A percentile compares a stretch with the other conserved stretches of the same genome.
These are phyloP conservation scores for Diplodus sargus DNA, from an alignment of 2,797 vertebrate genomes.

Conservation along the genomic window DNA sequence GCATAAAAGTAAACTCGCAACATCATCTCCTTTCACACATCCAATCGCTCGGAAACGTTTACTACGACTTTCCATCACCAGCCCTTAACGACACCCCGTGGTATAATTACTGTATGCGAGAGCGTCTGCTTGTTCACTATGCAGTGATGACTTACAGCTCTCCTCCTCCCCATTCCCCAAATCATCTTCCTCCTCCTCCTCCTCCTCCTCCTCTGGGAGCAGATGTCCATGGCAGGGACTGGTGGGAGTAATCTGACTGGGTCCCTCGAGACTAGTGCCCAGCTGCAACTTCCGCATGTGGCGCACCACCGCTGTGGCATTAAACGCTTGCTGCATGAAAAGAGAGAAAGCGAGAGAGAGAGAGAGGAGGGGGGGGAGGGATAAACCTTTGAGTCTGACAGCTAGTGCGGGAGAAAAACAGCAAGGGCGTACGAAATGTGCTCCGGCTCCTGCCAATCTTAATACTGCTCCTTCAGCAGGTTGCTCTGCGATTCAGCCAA, in stretches of 20 bases:
- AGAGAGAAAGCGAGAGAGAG: constrained; percentile 9
- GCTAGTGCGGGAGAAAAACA: constrained; percentile 26
- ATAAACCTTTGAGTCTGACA: constrained; percentile 29
- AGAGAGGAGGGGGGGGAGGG: too few species aligned
- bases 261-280: constrained; percentile 92
- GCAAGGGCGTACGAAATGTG: constrained; percentile 25
- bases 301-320: constrained; percentile 95
- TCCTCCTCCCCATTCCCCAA: constrained; percentile 84
- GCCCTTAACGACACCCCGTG: not conserved
- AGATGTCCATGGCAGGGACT: constrained; percentile 86
- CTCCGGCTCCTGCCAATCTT: constrained; percentile 35
- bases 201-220: constrained; percentile 84
- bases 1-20: too few species aligned
- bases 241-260: constrained; percentile 86
- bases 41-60: not conserved
- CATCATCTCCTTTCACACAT: not conserved
- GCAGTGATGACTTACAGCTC: constrained; percentile 71
- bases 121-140: constrained; percentile 25
- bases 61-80: not conserved
- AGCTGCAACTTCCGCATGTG: constrained; percentile 97
- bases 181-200: constrained; percentile 75
- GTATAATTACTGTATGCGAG: not conserved
- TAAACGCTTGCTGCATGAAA: constrained; percentile 93
- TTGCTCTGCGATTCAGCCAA: constrained; percentile 7
- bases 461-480: constrained; percentile 33